These are phyloP conservation scores for Oreochromis spilurus DNA, from an alignment of 2,113 vertebrate genomes.

Conservation along the genomic window DNA sequence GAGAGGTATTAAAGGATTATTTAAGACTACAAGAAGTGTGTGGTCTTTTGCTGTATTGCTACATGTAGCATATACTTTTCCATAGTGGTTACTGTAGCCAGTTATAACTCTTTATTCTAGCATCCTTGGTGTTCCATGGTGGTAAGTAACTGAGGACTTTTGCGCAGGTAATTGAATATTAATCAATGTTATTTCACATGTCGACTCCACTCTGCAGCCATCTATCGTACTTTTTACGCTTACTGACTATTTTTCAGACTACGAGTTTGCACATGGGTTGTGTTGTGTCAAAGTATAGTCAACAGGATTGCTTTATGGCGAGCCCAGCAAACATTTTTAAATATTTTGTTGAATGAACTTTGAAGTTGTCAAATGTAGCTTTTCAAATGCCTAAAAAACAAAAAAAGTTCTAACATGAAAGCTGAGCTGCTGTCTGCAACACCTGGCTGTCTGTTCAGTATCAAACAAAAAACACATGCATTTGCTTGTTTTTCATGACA, in stretches of 20 bases:
- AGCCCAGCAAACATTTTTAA: not conserved
- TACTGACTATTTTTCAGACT: not conserved
- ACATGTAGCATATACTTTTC: not conserved
- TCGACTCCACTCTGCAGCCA: accelerated
- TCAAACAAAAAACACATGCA: not conserved
- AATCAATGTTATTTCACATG: not conserved
- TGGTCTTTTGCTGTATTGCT: not conserved
- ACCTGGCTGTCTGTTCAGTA: not conserved
- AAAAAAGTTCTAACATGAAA: not conserved
- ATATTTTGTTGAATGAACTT: not conserved
- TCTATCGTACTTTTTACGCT: not conserved
- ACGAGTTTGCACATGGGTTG: not conserved
- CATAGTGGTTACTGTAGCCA: not conserved
- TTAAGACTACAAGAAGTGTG: not conserved
- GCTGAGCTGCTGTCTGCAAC: not conserved
- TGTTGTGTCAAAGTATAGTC: not conserved
- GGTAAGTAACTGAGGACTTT: not conserved
- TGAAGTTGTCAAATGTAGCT: not conserved
- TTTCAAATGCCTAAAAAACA: not conserved
- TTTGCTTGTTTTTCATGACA: not conserved
- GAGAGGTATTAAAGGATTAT: not conserved
- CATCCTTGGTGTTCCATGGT: accelerated
- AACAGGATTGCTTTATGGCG: not conserved
- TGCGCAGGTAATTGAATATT: not conserved
- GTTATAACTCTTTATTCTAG: not conserved